Evolutionary conservation across 2,113 vertebrate genomes (phyloP), one percentile per base, ranked within the genome.

Genomic region (Brienomyrus longianalis): DNA sequence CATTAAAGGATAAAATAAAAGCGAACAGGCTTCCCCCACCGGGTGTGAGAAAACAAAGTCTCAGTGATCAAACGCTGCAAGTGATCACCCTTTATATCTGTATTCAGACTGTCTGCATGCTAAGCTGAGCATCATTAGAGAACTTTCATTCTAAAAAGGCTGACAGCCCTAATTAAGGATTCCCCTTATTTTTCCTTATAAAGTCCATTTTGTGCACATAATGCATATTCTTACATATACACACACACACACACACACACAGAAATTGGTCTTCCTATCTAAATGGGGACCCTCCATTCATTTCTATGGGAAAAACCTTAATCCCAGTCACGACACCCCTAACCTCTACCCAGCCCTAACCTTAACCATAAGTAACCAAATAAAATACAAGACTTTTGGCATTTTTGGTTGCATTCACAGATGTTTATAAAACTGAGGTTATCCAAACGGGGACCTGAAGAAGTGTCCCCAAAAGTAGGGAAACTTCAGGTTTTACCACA

Each of bases 111-210:
- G 17, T 45, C 83, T 39, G 52, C 86, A 43, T 13, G 35, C 35
- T 23, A 62, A 62, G 54, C 56, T n/a, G 35, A 59, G 56, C 56
- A n/a, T 66, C 87, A 66, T 88, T 88, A 88, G 87, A 17, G 39
- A 39, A 45, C 35, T 62, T 43, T 66, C 59, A 54, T 62, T n/a
- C 8, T 23, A 66, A 54, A 88, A 59, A 66, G 56, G 56, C 87
- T 66, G 27, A 45, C 39, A 21, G 39, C 35, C 39, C 56, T 88
- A 56, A 88, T 59, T 66, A 66, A 50, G 21, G 83, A 48, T 85
- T n/a, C 83, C 83, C 47, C 47, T 85, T 43, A 35, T 59, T 62
- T 62, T 88, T 11, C 39, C 56, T 47, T 45, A n/a, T 45, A 39
- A 54, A 56, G 17, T 56, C 51, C 5, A 8, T 17, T 87, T 43